Percentiles rank a stretch among this genome's conserved stretches.
These are phyloP conservation scores for Pycnonotus jocosus DNA, from an alignment of 2,113 vertebrate genomes.

Conservation along the genomic window DNA sequence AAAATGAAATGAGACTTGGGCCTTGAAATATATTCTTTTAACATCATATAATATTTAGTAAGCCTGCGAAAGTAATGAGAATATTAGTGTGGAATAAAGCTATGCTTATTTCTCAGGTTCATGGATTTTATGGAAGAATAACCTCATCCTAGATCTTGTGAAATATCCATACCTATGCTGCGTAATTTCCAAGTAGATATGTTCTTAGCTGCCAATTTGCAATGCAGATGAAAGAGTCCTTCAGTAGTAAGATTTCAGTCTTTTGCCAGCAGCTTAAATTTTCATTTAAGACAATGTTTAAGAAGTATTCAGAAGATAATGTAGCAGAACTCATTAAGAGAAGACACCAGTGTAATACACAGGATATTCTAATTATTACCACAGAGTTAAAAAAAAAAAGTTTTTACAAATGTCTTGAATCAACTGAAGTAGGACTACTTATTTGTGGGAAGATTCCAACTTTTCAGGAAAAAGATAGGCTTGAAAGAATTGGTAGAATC, in stretches of 20 bases:
- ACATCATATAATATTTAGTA: not conserved
- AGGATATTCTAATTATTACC: not conserved
- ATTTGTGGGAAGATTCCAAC: not conserved
- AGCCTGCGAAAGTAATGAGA: not conserved
- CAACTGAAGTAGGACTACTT: not conserved
- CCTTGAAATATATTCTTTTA: not conserved
- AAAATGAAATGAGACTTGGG: not conserved
- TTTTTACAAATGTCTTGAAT: not conserved
- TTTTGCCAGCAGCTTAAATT: constrained; percentile 10
- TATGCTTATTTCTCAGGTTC: not conserved
- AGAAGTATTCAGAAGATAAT: not conserved
- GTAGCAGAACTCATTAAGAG: constrained; percentile 11
- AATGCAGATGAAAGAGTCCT: not conserved
- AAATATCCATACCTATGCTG: not conserved
- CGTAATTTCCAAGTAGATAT: not conserved
- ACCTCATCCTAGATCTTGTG: not conserved
- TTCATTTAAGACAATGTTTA: constrained; percentile 19
- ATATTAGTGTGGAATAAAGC: not conserved
- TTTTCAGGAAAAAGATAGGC: not conserved
- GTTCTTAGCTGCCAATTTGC: constrained; percentile 23
- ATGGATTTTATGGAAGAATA: constrained; percentile 9
- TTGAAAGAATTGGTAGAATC: not conserved
- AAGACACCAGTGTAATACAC: not conserved
- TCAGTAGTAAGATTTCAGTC: not conserved
- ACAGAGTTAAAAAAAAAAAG: not conserved